Conservation (phyloP, 2,113 vertebrate genomes). For the Maccullochella peelii region DNA sequence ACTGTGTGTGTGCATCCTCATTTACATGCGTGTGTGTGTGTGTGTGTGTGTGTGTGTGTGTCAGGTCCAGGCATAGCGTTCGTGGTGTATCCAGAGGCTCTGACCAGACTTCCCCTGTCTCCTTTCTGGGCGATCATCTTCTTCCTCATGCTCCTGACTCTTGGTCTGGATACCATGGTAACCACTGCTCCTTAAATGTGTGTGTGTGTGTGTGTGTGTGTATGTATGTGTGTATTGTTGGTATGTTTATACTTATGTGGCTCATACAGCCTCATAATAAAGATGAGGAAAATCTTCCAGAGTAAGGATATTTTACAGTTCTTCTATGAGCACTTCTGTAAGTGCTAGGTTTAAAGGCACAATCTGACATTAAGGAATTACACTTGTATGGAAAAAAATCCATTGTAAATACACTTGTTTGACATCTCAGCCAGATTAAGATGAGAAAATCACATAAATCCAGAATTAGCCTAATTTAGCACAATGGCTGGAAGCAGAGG, state of each 20-base stretch:
- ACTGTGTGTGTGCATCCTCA: background rate
- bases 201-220: conserved; percentile 41
- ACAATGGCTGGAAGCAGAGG: background rate
- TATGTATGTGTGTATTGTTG: conserved; percentile 25
- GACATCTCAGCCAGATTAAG: background rate
- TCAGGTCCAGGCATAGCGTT: conserved; percentile 98
- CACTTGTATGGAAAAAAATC: background rate
- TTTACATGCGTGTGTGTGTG: conserved; percentile 22
- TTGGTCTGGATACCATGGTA: conserved; percentile 99
- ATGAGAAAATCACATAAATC: too few species aligned
- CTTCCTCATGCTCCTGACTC: conserved; percentile 98
- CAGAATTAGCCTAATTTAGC: background rate
- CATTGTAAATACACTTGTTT: background rate
- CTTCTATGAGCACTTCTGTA: background rate
- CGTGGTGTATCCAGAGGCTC: conserved; percentile 97
- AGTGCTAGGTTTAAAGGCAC: too few species aligned
- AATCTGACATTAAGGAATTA: background rate
- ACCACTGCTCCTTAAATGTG: conserved; percentile 53
- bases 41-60: conserved; percentile 44
- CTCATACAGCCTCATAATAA: background rate
- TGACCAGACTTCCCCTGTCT: conserved; percentile 96
- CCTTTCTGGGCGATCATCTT: conserved; percentile 99
- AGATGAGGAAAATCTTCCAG: background rate
- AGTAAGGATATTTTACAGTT: background rate
- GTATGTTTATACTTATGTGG: background rate